Base-by-base conservation (phyloP, 1,140 invertebrate species). In the Saccostrea echinata region DNA sequence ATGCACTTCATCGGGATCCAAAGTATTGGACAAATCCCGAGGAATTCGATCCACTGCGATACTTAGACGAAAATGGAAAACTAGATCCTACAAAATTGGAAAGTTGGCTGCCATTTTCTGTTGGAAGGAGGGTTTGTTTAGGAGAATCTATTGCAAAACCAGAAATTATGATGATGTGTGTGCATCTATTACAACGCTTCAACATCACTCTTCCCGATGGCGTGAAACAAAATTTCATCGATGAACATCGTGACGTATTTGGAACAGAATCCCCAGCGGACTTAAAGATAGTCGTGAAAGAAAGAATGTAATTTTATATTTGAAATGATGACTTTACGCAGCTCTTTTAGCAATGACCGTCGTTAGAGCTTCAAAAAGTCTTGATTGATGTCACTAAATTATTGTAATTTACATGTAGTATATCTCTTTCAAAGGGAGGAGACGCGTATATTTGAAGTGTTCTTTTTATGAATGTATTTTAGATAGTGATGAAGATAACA, bases 1-100 rank as follows among this genome's bases (percentile, higher is more conserved):
- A 97, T 87, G 96, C 96, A 83, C 96, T 97, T 76, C 95, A 98
- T 33, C 97, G 97, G 95, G 96, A 97, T 91, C 95, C 96, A 1
- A 94, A 96, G 0, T 96, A 96, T 83, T 97, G 97, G 93, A 96
- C 95, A 0, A 96, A 98, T 57, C 97, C 97, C 0, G 96, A 97
- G 85, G 93, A 95, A 30, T 98, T 98, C 93, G 95, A 96, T 86
- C 98, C 98, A 0, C 97, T 97, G 55, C 86, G 94, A 80, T 95
- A 95, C 86, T 64, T 95, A 16, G 83, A 91, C 53, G 52, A 88
- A 3, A 88, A 93, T 57, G 93, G 92, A n/a, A 91, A 91, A 13
- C 61, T 93, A 51, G 88, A 61, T 61, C 21, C 27, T 12, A 61
- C 51, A 27, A 90, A 88, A 81, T 88, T 84, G 13, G 80, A 89